A percentile compares a stretch with the other conserved stretches of the same genome.
Conservation (phyloP, 2,888 invertebrate genomes). For the Polydrusus tereticollis region DNA sequence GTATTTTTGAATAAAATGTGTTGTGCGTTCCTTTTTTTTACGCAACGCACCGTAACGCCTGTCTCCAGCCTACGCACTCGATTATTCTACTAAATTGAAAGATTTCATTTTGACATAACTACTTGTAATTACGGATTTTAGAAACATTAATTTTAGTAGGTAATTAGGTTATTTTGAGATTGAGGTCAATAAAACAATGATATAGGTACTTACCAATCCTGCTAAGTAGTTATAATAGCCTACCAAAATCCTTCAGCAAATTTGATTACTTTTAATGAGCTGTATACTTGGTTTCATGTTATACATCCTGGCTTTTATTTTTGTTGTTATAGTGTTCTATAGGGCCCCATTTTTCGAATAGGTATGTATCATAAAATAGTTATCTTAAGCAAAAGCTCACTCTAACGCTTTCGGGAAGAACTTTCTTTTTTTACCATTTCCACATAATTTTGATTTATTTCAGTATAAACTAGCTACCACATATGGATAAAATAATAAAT, state of each 20-base stretch:
- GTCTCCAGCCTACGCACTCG: constrained; percentile 17
- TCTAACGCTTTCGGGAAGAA: no score
- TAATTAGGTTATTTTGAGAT: background rate
- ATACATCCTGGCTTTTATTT: no score
- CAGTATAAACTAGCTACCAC: background rate
- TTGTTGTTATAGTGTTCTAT: no score
- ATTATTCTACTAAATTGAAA: constrained; percentile 3
- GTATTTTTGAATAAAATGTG: constrained; percentile 56
- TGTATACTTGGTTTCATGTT: no score
- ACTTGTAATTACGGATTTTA: background rate
- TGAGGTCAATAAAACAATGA: no score
- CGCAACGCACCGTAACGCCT: constrained; percentile 39
- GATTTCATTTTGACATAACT: background rate
- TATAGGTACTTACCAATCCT: background rate
- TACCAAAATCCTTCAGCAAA: background rate
- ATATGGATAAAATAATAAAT: background rate
- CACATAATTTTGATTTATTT: background rate
- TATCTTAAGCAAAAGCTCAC: no score
- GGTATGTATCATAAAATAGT: no score
- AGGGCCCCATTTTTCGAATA: no score
- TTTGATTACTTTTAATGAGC: no score
- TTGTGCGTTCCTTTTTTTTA: constrained; percentile 49
- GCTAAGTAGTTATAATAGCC: background rate
- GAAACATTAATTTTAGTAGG: background rate
- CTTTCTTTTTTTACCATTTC: background rate